Conservation (phyloP, 1,140 invertebrate genomes). For the Drosophila subobscura region DNA sequence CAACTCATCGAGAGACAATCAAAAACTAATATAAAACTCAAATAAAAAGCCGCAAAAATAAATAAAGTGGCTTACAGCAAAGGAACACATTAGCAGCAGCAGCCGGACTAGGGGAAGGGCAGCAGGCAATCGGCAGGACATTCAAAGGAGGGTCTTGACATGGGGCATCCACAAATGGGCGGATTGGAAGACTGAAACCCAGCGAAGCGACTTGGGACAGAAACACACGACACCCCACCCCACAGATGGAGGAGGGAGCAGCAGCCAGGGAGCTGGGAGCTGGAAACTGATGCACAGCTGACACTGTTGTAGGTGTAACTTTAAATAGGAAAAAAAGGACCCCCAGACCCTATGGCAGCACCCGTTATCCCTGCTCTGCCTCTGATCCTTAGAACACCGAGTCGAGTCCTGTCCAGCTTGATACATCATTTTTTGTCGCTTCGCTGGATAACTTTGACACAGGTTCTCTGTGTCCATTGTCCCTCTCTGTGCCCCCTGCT, state of each 20-base stretch:
- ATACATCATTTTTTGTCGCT: slow-evolving; percentile 73
- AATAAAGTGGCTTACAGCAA: not conserved
- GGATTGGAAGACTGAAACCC: not conserved
- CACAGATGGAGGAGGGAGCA: slow-evolving; percentile 2
- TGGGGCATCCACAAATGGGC: slow-evolving; percentile 22
- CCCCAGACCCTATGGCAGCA: slow-evolving; percentile 15
- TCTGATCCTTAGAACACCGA: slow-evolving; percentile 2
- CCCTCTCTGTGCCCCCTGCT: slow-evolving; percentile 11
- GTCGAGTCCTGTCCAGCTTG: slow-evolving; percentile 41
- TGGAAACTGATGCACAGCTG: slow-evolving; percentile 42
- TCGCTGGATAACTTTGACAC: slow-evolving; percentile 68
- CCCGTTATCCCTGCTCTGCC: slow-evolving; percentile 1
- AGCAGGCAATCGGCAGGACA: not conserved
- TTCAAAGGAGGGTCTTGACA: slow-evolving; percentile 15
- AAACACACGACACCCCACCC: slow-evolving; percentile 42
- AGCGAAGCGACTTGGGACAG: slow-evolving; percentile 29
- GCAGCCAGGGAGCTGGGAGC: slow-evolving; percentile 3
- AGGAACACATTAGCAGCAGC: slow-evolving; percentile 4
- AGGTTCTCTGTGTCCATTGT: slow-evolving; percentile 39
- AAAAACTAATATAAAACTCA: slow-evolving; percentile 58
- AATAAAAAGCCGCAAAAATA: slow-evolving; percentile 56
- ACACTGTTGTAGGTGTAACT: slow-evolving; percentile 69
- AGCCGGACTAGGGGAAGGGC: too few relatives aligned
- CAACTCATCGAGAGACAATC: slow-evolving; percentile 43
- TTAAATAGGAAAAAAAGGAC: slow-evolving; percentile 64